Evolutionary conservation across 2,888 invertebrate species (phyloP), one percentile per base, ranked within the genome.

Genomic region (Eupithecia insigniata): DNA sequence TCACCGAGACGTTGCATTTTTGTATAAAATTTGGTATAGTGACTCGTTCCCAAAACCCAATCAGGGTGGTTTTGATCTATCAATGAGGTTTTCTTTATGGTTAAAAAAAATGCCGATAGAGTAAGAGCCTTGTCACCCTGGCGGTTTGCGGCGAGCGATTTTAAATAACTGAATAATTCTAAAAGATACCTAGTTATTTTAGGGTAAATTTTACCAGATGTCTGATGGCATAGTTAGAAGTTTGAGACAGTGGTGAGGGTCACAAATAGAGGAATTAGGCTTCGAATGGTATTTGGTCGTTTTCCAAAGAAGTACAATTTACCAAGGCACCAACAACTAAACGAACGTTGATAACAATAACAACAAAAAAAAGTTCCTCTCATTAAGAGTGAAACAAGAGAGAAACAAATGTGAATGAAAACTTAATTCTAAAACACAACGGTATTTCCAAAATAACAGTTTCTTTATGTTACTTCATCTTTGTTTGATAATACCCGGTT

Each of bases 241-340:
- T 51, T 22, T n/a, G 18, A 43, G 43, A 43, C 43, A n/a, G 46
- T 51, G 55, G 55, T 7, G 14, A 55, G 26, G 22, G 55, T 14
- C 26, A 55, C 26, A 26, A 55, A 55, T 26, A 26, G 26, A 55
- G 26, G 55, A 55, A 26, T 55, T 26, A 26, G 55, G 26, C 0
- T 12, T 55, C 26, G 4, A 22, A 12, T 55, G 12, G 3, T 12
- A 51, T 46, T 51, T 55, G 55, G 55, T 55, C 55, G 26, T 55
- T 55, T 55, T 55, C 55, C 55, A 55, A 55, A 55, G 55, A 55
- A 51, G 10, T n/a, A n/a, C 46, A n/a, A 46, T n/a, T 46, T n/a
- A n/a, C 46, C 22, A 46, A 51, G 10, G 6, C 18, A 43, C 43
- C 43, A 18, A 18, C 18, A 18, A 43, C 18, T 6, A 5, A 43